These are phyloP conservation scores for Corbicula japonica DNA, from an alignment of 2,888 invertebrate species.

Conservation along the genomic window DNA sequence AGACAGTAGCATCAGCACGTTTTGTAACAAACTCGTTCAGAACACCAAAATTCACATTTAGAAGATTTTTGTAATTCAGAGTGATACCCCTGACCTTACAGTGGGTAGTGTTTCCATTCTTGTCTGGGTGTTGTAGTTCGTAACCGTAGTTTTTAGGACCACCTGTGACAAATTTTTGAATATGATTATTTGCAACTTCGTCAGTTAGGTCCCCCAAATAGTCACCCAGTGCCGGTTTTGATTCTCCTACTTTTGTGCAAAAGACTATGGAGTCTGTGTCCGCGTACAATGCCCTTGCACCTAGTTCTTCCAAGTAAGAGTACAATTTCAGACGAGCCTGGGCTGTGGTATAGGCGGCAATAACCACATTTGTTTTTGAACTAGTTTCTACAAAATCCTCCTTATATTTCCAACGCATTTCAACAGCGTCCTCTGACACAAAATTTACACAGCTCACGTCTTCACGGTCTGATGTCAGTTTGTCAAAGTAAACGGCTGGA, in stretches of 20 bases:
- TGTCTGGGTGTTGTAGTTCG: conserved; percentile 25
- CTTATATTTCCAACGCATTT: too few species aligned
- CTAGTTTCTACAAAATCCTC: too few species aligned
- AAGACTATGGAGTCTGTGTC: conserved; percentile 19
- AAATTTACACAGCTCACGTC: too few species aligned
- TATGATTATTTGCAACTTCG: conserved; percentile 77
- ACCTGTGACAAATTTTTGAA: conserved; percentile 70
- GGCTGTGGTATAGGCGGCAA: too few species aligned
- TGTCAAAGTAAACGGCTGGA: too few species aligned
- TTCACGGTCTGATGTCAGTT: too few species aligned
- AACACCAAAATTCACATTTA: conserved; percentile 56
- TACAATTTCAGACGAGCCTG: conserved; percentile 30
- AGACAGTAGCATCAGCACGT: not conserved
- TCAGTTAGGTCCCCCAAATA: conserved; percentile 83
- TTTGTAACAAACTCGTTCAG: conserved; percentile 6
- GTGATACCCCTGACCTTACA: conserved; percentile 73
- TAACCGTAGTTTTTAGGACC: conserved; percentile 84
- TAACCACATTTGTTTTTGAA: too few species aligned
- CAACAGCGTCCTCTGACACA: too few species aligned
- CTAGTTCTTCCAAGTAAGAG: conserved; percentile 14
- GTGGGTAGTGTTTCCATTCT: not conserved
- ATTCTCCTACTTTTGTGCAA: conserved; percentile 9
- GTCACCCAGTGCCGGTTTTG: conserved; percentile 71
- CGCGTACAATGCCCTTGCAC: conserved; percentile 3
- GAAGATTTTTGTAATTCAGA: conserved; percentile 57